These are phyloP conservation scores for Lepus oiostolus DNA, from an alignment of 2,797 vertebrate species.

Conservation along the genomic window DNA sequence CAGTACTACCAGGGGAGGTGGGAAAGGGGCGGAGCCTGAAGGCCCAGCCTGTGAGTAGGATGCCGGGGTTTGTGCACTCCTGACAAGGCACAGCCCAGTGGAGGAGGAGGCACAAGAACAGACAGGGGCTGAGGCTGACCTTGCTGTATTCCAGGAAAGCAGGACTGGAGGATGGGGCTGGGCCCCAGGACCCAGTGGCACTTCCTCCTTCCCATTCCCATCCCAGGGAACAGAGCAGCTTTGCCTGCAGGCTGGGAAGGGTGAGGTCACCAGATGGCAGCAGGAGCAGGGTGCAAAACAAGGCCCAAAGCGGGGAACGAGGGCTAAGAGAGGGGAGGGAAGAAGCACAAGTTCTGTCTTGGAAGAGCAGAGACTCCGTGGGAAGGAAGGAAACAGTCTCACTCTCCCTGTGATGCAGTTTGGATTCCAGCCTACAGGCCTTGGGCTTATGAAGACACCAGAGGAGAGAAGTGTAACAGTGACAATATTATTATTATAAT, in stretches of 20 bases:
- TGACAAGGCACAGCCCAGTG: rapidly evolving
- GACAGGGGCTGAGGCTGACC: neutral
- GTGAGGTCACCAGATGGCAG: neutral
- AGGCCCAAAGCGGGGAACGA: no score
- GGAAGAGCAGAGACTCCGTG: neutral
- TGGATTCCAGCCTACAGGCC: no score
- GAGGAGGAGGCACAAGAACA: neutral
- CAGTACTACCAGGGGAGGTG: neutral
- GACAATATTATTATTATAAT: neutral
- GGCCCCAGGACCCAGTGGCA: neutral
- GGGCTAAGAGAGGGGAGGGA: no score
- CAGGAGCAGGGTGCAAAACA: neutral
- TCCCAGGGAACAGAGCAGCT: neutral
- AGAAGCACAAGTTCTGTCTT: neutral
- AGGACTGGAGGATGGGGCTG: neutral
- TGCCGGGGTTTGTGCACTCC: neutral
- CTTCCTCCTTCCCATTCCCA: neutral
- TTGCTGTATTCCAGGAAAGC: neutral
- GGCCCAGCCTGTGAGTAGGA: neutral
- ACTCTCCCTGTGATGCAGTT: neutral
- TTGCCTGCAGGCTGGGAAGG: neutral
- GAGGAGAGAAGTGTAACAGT: rapidly evolving
- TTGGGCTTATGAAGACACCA: neutral
- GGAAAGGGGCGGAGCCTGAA: no score
- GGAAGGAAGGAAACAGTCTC: neutral